phyloP scores from a whole-genome alignment of 2,113 vertebrate genomes.

The Lasiurus borealis region DNA sequence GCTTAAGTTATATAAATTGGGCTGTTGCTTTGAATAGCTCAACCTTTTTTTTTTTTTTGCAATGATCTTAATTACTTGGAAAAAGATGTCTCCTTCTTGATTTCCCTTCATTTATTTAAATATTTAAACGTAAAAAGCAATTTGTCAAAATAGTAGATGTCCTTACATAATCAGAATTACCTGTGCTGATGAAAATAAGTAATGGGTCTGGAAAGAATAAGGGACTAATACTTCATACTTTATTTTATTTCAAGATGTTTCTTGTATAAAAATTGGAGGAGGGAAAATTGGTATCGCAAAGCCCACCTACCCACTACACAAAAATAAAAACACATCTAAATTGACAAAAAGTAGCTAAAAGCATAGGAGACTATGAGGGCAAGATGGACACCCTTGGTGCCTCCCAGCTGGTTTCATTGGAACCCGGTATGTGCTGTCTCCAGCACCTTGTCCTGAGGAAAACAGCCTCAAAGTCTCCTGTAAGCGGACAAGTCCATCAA shows the following conservation, averaged over 20 bases:
- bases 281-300: constrained; percentile 32
- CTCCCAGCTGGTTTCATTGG: neutral
- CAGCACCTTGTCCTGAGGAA: neutral
- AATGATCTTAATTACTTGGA: constrained; percentile 37
- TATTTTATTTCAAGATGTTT: constrained; percentile 75
- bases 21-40: neutral
- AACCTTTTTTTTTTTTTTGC: neutral
- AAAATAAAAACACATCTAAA: constrained; percentile 51
- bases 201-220: constrained; percentile 48
- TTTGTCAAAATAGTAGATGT: constrained; percentile 74
- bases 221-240: constrained; percentile 69
- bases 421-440: neutral
- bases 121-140: constrained; percentile 76
- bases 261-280: constrained; percentile 58
- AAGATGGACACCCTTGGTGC: neutral
- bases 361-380: neutral
- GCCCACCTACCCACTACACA: neutral
- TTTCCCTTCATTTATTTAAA: constrained; percentile 75
- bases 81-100: constrained; percentile 54
- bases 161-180: constrained; percentile 71
- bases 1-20: neutral
- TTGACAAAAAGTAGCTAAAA: neutral
- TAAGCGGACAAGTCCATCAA: neutral
- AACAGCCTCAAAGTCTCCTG: constrained; percentile 4
- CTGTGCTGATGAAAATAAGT: neutral